phyloP scores from a whole-genome alignment of 2,888 invertebrate genomes.

The Furcula furcula region DNA sequence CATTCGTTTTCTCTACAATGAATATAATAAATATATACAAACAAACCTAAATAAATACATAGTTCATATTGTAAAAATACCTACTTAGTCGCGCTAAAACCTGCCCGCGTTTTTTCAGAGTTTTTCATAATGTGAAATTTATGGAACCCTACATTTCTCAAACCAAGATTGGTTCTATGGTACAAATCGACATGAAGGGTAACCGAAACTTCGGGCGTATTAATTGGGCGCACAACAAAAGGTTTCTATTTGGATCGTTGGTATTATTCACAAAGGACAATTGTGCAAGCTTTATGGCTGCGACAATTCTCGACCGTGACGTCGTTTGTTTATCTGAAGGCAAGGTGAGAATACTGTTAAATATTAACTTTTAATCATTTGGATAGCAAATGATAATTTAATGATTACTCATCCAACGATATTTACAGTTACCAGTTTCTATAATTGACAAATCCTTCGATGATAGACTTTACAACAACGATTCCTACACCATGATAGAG shows the following conservation, averaged over 20 bases:
- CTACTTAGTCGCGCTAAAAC: too few species aligned
- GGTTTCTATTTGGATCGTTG: constrained; percentile 86
- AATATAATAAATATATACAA: too few species aligned
- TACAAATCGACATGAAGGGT: constrained; percentile 44
- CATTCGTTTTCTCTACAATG: too few species aligned
- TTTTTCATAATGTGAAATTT: constrained; percentile 67
- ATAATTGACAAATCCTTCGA: constrained; percentile 35
- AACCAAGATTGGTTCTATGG: constrained; percentile 54
- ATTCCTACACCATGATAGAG: constrained; percentile 84
- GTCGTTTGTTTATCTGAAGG: constrained; percentile 43
- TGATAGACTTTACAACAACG: constrained; percentile 36
- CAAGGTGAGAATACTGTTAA: constrained; percentile 39
- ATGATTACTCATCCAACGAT: background rate
- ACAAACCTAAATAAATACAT: too few species aligned
- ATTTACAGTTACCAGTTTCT: constrained; percentile 54
- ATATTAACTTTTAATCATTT: background rate
- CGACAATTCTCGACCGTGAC: constrained; percentile 83
- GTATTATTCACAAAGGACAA: constrained; percentile 86
- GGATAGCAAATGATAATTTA: too few species aligned
- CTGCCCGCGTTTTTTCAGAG: constrained; percentile 52
- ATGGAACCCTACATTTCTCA: constrained; percentile 50
- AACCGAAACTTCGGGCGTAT: constrained; percentile 53
- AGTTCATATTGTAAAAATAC: too few species aligned
- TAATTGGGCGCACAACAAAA: constrained; percentile 69
- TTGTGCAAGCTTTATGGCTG: constrained; percentile 85